Base-by-base conservation (phyloP, 2,888 invertebrate genomes). In the Caradrina clavipalpis region DNA sequence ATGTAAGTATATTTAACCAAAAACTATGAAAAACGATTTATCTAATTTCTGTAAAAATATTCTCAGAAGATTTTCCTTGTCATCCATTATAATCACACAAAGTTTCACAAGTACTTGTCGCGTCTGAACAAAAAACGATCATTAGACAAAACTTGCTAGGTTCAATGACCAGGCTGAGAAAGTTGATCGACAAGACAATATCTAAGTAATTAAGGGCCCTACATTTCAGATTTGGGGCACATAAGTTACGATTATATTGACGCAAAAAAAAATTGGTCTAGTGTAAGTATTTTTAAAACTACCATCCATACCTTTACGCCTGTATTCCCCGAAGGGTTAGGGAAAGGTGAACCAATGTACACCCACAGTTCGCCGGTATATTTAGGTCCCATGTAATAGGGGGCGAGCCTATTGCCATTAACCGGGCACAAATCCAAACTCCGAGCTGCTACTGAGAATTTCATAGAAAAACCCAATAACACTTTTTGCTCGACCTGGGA, bases 241-340 rank as follows among this genome's bases (percentile, higher is more conserved):
- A 45, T 49, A 39, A 39, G 19, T 68, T 42, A 72, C 1, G 39
- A 70, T 50, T 50, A 53, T 21, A 1, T 31, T 35, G 13, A 45
- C 45, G 11, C 8, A 64, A 74, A 51, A 45, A 45, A 45, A 35
- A 6, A 26, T 22, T 22, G 19, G 64, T 64, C 5, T 65, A n/a
- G 19, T 5, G 6, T n/a, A 74, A 47, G 19, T 13, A 53, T n/a
- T 62, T 51, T n/a, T 0, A 4, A 1, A 64, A 51, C 64, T 45
- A n/a, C n/a, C n/a, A n/a, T n/a, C n/a, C n/a, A n/a, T n/a, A n/a
- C n/a, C n/a, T n/a, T n/a, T n/a, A n/a, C n/a, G n/a, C n/a, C n/a
- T n/a, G n/a, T n/a, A n/a, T n/a, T n/a, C n/a, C n/a, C n/a, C n/a
- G n/a, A n/a, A n/a, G n/a, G n/a, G n/a, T n/a, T n/a, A n/a, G n/a